phyloP scores from a whole-genome alignment of 2,797 vertebrate genomes.

The Melanogrammus aeglefinus region DNA sequence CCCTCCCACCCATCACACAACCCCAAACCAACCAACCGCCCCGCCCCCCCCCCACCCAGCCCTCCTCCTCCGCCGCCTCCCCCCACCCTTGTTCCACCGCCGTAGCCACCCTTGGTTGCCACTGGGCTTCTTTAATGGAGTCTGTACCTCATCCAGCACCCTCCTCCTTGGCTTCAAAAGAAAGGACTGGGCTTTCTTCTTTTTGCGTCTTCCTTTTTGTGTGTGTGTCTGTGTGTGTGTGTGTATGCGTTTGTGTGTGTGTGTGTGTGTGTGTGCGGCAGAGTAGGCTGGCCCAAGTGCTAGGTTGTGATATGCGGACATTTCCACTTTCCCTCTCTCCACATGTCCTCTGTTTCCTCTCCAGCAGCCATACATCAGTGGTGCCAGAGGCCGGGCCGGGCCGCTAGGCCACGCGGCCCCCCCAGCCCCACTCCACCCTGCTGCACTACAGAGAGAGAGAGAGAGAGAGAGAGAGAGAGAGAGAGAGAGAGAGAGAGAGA shows the following conservation, averaged over 20 bases:
- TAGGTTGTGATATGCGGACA: slow-evolving; percentile 58
- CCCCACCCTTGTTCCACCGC: slow-evolving; percentile 1
- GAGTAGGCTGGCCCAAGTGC: slow-evolving; percentile 48
- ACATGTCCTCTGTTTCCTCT: slow-evolving; percentile 64
- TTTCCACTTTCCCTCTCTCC: slow-evolving; percentile 64
- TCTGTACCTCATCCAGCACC: slow-evolving; percentile 48
- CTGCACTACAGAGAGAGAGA: slow-evolving; percentile 39
- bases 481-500: neutral
- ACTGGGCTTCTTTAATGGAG: slow-evolving; percentile 47
- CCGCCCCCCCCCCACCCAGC: slow-evolving; percentile 11
- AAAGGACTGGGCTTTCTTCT: slow-evolving; percentile 47
- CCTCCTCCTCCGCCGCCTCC: neutral
- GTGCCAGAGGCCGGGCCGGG: slow-evolving; percentile 29
- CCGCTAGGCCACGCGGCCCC: slow-evolving; percentile 31
- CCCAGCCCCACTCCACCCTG: slow-evolving; percentile 49
- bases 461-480: neutral
- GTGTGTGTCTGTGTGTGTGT: neutral
- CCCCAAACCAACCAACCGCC: slow-evolving; percentile 11
- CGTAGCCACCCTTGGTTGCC: slow-evolving; percentile 33
- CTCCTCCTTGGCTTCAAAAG: slow-evolving; percentile 68
- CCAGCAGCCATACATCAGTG: slow-evolving; percentile 61
- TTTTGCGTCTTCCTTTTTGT: slow-evolving; percentile 19
- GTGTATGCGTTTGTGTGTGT: neutral
- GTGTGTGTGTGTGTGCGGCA: slow-evolving; percentile 17
- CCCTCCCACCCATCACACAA: slow-evolving; percentile 27